Evolutionary conservation across 2,888 invertebrate species (phyloP), one percentile per base, ranked within the genome.

Genomic region (Drosophila greeni): DNA sequence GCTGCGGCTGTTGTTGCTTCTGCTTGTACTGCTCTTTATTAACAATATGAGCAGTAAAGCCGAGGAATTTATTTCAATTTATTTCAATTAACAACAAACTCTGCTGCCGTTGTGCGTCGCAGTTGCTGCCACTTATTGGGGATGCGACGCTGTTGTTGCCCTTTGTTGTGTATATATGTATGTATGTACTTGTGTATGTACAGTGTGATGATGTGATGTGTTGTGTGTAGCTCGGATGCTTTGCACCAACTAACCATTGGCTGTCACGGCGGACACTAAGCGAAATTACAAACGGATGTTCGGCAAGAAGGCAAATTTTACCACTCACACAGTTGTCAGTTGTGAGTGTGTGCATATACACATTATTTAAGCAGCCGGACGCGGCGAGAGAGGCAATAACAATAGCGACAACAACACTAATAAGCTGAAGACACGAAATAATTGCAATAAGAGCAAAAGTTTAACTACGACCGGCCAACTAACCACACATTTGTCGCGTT

Each of bases 31-130:
- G 66, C 58, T 48, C 77, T 81, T 85, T 86, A 86, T 86, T 86
- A 86, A 86, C 86, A 86, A 86, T 80, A 76, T 76, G 76, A 76
- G 71, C 75, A 82, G 82, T 61, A 82, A 67, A 68, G 70, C 36
- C 71, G 71, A 53, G 85, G 86, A 87, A 86, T 83, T 82, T 82
- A 84, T 82, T 70, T 85, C 86, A 86, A 86, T 86, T 86, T 86
- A 86, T 87, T 87, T 86, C 86, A 86, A 86, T 86, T 86, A 86
- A 87, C 87, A 86, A 86, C 70, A 73, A 49, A 53, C 62, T 34
- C 34, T 65, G 52, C 40, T 62, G 65, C 45, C 61, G 66, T 23
- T 60, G 62, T 60, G 29, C 59, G 52, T 33, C 48, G 51, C 39
- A 51, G 61, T 62, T 77, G 66, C 75, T 81, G 75, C 73, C 78